Conservation (phyloP, 1,140 invertebrate genomes). For the Atta cephalotes region DNA sequence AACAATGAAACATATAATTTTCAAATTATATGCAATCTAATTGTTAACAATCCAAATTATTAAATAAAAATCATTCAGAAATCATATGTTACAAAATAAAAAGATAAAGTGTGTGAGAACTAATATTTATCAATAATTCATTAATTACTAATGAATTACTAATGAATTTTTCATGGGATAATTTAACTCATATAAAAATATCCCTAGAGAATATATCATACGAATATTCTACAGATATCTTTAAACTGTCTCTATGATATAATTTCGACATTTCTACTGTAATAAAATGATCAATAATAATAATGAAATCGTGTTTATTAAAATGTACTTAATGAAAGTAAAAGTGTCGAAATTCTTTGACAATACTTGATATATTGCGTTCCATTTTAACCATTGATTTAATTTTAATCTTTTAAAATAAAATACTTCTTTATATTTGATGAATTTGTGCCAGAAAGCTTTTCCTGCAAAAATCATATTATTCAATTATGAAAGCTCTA, state of each 20-base stretch:
- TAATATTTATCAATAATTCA: neutral
- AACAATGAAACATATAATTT: neutral
- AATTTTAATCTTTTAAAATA: neutral
- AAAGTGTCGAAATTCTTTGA: neutral
- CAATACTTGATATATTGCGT: neutral
- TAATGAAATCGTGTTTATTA: neutral
- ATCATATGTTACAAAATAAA: neutral
- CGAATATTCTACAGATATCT: too few species aligned
- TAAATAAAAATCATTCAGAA: neutral
- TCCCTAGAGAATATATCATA: too few species aligned
- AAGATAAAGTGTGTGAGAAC: neutral
- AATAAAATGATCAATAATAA: neutral
- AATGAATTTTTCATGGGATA: too few species aligned
- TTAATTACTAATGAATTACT: neutral
- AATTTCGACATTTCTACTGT: too few species aligned
- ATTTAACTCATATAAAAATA: neutral
- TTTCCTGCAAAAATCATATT: slow-evolving; percentile 27
- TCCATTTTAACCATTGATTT: neutral
- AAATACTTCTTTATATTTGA: neutral
- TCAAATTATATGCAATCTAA: neutral
- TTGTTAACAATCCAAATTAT: neutral
- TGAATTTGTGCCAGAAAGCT: slow-evolving; percentile 10
- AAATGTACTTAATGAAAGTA: neutral
- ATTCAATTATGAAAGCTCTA: neutral
- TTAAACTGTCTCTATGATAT: too few species aligned